These are phyloP conservation scores for Strigamia crassipes DNA, from an alignment of 2,888 invertebrate species.

Conservation along the genomic window DNA sequence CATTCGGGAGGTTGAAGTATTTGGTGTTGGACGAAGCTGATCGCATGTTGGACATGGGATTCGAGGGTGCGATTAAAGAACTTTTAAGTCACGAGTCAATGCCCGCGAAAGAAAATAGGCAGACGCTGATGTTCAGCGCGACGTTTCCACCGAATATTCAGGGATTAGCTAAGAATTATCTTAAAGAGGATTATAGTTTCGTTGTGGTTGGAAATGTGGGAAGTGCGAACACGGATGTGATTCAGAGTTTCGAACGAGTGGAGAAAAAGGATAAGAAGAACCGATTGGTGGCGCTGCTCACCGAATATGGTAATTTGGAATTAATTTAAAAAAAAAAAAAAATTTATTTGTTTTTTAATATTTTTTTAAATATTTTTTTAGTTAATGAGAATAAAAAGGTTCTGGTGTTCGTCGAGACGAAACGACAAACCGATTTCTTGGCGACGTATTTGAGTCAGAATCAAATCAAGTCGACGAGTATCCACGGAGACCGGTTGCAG, in stretches of 20 bases:
- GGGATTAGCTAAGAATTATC: constrained; percentile 75
- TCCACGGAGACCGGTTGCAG: constrained; percentile 76
- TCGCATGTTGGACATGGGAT: constrained; percentile 78
- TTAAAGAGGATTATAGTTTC: constrained; percentile 78
- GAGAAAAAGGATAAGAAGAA: constrained; percentile 73
- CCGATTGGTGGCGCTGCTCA: constrained; percentile 72
- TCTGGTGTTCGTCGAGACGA: constrained; percentile 88
- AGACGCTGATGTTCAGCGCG: constrained; percentile 76
- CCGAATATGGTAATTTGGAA: constrained; percentile 62
- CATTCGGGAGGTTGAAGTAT: constrained; percentile 66
- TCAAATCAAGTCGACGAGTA: constrained; percentile 72
- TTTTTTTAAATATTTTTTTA: constrained; percentile 44
- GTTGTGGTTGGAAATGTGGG: constrained; percentile 90
- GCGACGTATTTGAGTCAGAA: constrained; percentile 80
- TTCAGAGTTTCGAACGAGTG: constrained; percentile 68
- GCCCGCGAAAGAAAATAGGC: constrained; percentile 61
- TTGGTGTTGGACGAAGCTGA: constrained; percentile 83
- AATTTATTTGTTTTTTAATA: neutral
- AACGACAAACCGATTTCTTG: constrained; percentile 86
- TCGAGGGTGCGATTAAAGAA: constrained; percentile 64
- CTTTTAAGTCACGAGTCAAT: constrained; percentile 70
- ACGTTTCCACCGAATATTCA: constrained; percentile 77
- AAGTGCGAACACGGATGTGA: constrained; percentile 88
- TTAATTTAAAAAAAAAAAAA: neutral
- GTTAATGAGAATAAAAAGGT: constrained; percentile 29